Conservation (phyloP, 2,113 vertebrate species). For the Alexandromys fortis region DNA sequence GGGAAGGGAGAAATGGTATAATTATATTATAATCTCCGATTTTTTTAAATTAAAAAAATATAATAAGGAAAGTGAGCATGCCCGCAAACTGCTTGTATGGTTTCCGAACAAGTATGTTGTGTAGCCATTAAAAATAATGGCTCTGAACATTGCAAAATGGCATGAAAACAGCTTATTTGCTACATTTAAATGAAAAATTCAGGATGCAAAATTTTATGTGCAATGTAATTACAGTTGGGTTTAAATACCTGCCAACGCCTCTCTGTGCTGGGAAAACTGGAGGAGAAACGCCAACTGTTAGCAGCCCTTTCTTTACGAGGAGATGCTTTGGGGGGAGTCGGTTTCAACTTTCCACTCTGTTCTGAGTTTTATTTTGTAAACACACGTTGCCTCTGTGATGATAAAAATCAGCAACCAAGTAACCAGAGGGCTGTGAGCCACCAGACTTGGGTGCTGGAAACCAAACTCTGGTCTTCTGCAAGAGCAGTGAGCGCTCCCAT, state of each 20-base stretch:
- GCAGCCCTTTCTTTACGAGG: neutral
- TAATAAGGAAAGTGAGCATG: neutral
- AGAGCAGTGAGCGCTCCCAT: too few species aligned
- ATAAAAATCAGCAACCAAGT: slow-evolving; percentile 45
- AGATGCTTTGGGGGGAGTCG: neutral
- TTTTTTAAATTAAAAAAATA: neutral
- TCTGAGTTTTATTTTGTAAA: slow-evolving; percentile 31
- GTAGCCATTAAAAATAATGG: slow-evolving; percentile 49
- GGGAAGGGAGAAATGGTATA: neutral
- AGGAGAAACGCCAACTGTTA: neutral
- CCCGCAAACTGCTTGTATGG: neutral
- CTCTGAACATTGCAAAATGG: slow-evolving; percentile 10
- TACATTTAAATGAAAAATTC: slow-evolving; percentile 55
- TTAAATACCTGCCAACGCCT: slow-evolving; percentile 46
- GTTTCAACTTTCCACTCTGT: slow-evolving; percentile 3
- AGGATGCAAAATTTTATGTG: slow-evolving; percentile 44
- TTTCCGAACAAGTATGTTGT: slow-evolving; percentile 37
- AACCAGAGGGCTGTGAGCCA: neutral
- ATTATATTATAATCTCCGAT: neutral
- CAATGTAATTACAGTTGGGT: slow-evolving; percentile 12
- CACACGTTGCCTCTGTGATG: slow-evolving; percentile 32
- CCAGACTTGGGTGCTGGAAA: neutral
- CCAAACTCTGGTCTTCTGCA: neutral
- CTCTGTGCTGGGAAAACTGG: neutral
- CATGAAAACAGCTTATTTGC: neutral